These are phyloP conservation scores for Capreolus pygargus DNA, from an alignment of 2,113 vertebrate species.

Conservation along the genomic window DNA sequence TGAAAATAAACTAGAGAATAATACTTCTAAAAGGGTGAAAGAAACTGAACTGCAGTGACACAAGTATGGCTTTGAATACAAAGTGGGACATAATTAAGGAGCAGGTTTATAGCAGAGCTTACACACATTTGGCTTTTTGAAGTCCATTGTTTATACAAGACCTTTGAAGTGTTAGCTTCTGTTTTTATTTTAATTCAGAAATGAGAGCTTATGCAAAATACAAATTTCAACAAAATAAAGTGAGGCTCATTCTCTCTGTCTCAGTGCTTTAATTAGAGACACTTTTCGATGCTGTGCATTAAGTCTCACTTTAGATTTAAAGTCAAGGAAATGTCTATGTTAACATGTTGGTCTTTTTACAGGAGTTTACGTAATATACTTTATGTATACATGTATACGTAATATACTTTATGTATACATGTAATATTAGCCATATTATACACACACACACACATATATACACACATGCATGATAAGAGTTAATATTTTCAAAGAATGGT, in stretches of 20 bases:
- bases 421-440: neutral
- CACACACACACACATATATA: neutral
- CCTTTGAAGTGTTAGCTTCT: conserved; percentile 34
- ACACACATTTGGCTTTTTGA: conserved; percentile 53
- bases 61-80: conserved; percentile 51
- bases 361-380: neutral
- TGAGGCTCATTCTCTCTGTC: neutral
- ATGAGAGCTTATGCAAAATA: neutral
- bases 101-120: conserved; percentile 47
- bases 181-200: conserved; percentile 55
- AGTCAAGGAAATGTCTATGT: neutral
- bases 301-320: neutral
- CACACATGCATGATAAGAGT: neutral
- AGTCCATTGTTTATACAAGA: conserved; percentile 58
- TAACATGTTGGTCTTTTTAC: neutral
- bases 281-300: neutral
- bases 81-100: conserved; percentile 72
- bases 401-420: neutral
- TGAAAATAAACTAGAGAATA: conserved; percentile 77
- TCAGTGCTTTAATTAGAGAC: conserved; percentile 48
- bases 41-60: conserved; percentile 62
- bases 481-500: neutral
- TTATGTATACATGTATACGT: neutral
- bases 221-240: neutral
- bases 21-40: neutral